Evolutionary conservation across 2,113 vertebrate species (phyloP), one percentile per base, ranked within the genome.

Genomic region (Campylorhamphus procurvoides): DNA sequence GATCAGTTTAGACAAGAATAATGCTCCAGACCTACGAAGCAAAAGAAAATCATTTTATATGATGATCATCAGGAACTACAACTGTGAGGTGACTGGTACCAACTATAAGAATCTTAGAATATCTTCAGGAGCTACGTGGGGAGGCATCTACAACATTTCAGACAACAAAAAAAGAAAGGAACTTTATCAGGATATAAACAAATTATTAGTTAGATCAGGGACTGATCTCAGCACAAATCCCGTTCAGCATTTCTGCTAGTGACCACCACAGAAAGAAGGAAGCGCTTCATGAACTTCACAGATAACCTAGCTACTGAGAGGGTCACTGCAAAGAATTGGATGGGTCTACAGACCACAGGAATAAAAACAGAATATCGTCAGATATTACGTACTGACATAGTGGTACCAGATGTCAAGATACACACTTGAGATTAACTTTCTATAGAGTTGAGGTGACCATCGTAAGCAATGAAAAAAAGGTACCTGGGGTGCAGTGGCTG

Each of bases 351-450:
- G 49, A 90, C 23, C 16, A 56, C 8, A 68, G 55, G 17, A 72
- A 90, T 15, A 64, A 59, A 86, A 87, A 22, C 12, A 22, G 7
- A 83, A 19, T 40, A 47, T 24, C 46, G 23, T 14, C 37, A 86
- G 49, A 18, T 78, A 80, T 22, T 60, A 44, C 7, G 3, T 7
- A 23, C 33, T 47, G 44, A 76, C 33, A 37, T 0, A 1, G 20
- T 2, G 4, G 28, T 31, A 73, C 8, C 72, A 49, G 8, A 33
- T 37, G 6, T 14, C 76, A 89, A 76, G 39, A 52, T 1, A 4
- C 0, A 0, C 10, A 8, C 28, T 31, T n/a, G 13, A 73, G 28
- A 69, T 27, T 39, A 82, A 74, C 66, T 83, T 56, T 18, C 29
- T 23, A 68, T 28, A 68, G 44, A 77, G 24, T 3, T 20, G 72